These are phyloP conservation scores for Bombyx mandarina DNA, from an alignment of 1,140 invertebrate genomes.

Conservation along the genomic window DNA sequence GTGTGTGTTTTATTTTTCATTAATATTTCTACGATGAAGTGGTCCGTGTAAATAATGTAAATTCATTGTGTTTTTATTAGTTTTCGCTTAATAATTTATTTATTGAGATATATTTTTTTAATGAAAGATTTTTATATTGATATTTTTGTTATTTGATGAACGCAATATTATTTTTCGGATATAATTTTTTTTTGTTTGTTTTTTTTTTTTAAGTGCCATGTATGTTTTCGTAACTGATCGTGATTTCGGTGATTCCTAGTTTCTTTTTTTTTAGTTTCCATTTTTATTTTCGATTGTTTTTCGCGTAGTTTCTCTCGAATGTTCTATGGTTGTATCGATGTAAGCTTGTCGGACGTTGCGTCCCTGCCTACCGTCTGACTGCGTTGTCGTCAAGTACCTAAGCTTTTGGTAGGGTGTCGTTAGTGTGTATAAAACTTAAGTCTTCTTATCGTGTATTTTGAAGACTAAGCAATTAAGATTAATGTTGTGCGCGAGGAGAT, in stretches of 20 bases:
- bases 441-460: background rate
- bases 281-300: slow-evolving; percentile 41
- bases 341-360: slow-evolving; percentile 44
- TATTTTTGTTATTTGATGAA: slow-evolving; percentile 53
- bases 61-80: slow-evolving; percentile 45
- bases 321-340: slow-evolving; percentile 66
- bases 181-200: slow-evolving; percentile 33
- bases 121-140: slow-evolving; percentile 53
- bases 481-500: too few species aligned
- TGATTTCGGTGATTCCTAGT: slow-evolving; percentile 44
- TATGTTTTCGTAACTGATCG: slow-evolving; percentile 26
- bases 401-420: too few species aligned
- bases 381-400: background rate
- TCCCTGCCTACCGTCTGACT: slow-evolving; percentile 21
- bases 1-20: slow-evolving; percentile 26
- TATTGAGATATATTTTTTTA: slow-evolving; percentile 54
- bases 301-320: slow-evolving; percentile 56
- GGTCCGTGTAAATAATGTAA: slow-evolving; percentile 69
- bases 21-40: slow-evolving; percentile 52
- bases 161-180: slow-evolving; percentile 29
- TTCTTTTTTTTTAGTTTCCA: slow-evolving; percentile 9
- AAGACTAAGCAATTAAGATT: background rate
- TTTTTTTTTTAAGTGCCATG: slow-evolving; percentile 44
- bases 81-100: slow-evolving; percentile 57
- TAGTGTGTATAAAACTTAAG: too few species aligned